These are phyloP conservation scores for Pogoniulus pusillus DNA, from an alignment of 2,797 vertebrate species.

Conservation along the genomic window DNA sequence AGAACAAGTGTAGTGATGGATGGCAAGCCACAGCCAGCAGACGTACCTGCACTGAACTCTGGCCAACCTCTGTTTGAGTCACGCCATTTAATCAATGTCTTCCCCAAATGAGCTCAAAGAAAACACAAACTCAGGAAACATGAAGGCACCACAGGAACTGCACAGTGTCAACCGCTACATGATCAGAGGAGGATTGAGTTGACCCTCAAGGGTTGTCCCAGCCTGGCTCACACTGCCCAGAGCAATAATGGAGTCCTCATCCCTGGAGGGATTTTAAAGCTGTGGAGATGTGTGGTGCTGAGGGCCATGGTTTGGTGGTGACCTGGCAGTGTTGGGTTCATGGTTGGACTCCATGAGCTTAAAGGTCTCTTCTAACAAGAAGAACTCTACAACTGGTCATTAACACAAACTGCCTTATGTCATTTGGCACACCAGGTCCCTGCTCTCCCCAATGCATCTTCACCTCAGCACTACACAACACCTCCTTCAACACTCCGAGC, in stretches of 20 bases:
- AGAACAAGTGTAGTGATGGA: not conserved
- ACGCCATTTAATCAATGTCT: accelerated
- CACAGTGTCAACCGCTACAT: too few species aligned
- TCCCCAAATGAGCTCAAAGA: not conserved
- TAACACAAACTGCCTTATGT: accelerated
- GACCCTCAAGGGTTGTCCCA: too few species aligned
- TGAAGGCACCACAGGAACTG: not conserved
- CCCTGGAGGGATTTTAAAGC: too few species aligned
- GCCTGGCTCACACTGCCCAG: too few species aligned
- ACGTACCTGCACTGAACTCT: not conserved
- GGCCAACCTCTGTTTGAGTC: not conserved
- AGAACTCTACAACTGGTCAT: not conserved
- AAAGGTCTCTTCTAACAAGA: too few species aligned
- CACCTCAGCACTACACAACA: accelerated
- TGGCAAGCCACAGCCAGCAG: not conserved
- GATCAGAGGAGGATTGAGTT: too few species aligned
- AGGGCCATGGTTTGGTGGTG: too few species aligned
- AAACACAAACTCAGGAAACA: not conserved
- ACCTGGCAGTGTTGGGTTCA: too few species aligned
- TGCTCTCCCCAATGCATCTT: accelerated
- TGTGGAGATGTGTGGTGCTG: too few species aligned
- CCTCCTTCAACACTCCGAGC: not conserved
- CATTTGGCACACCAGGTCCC: not conserved
- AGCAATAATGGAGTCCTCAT: too few species aligned
- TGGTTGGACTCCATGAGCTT: too few species aligned